Evolutionary conservation across 1,140 invertebrate genomes (phyloP), one percentile per base, ranked within the genome.

Genomic region (Procambarus clarkii): DNA sequence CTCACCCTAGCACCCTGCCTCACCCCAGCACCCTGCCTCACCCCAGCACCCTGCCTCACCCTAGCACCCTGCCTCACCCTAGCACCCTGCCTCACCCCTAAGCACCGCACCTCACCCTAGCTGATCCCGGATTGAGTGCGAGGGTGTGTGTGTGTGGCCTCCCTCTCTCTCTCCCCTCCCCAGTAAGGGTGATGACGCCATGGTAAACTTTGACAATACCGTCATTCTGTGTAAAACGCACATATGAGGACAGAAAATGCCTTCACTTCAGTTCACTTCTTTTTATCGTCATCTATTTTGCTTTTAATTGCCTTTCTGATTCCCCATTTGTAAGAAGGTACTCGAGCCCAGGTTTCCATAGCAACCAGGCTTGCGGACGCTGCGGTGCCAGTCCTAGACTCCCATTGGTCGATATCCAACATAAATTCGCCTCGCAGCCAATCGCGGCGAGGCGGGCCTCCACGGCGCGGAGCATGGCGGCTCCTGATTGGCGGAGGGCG

Each of bases 211-310:
- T 77, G 81, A 90, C 88, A 90, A 90, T 90, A 64, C 88, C 88
- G 83, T 90, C 88, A 89, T 89, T 90, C 88, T 84, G 80, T 84
- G 88, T 84, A 83, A 90, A 83, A 90, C 88, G 81, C 81, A 84
- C 69, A 90, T 84, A 90, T 84, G 88, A 84, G 88, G 88, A 78
- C 81, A 90, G 81, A 90, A 90, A 90, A 90, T 90, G 81, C 88
- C 88, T 90, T 90, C 80, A 90, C 88, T 90, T 82, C 69, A 90
- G 64, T 90, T 83, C 81, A 77, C 88, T 90, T 84, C 81, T 84
- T 90, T 90, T 90, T 90, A 90, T 84, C 88, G 80, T 90, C 88
- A 84, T 90, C 88, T 90, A 90, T 90, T 90, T 90, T 90, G 88
- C 88, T 83, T 90, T 90, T 90, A 90, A 90, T 90, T 90, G 88